These are phyloP conservation scores for Pedionomus torquatus DNA, from an alignment of 2,113 vertebrate species.

Conservation along the genomic window DNA sequence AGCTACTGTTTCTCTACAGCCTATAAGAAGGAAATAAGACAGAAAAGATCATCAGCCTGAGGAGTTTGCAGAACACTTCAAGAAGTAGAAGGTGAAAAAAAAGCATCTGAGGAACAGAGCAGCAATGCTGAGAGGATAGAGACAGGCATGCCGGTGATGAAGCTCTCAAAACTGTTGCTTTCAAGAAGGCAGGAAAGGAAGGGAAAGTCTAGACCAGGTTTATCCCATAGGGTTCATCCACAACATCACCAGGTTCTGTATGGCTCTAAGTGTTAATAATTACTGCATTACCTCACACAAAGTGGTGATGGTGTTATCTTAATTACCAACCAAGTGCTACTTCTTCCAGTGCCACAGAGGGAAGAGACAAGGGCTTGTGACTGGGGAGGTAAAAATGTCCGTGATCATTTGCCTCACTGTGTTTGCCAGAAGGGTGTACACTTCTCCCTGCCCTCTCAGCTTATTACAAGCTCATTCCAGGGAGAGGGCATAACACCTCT, in stretches of 20 bases:
- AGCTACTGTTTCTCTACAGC: not conserved
- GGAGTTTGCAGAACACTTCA: not conserved
- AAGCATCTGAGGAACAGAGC: not conserved
- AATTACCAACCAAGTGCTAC: not conserved
- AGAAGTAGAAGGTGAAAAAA: not conserved
- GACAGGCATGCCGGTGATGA: not conserved
- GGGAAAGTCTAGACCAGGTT: not conserved
- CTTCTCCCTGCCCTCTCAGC: not conserved
- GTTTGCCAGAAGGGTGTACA: not conserved
- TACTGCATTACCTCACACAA: not conserved
- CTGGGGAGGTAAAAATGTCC: rapidly evolving
- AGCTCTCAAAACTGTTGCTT: not conserved
- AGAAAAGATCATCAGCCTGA: not conserved
- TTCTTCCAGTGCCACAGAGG: not conserved
- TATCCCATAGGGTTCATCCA: not conserved
- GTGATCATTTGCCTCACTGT: not conserved
- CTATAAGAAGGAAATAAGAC: not conserved
- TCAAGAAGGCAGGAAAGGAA: not conserved
- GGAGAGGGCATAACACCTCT: not conserved
- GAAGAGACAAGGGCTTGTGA: not conserved
- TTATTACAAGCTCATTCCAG: not conserved
- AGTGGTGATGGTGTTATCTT: not conserved
- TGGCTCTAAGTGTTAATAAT: not conserved
- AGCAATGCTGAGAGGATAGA: not conserved
- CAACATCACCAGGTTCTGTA: not conserved